Conservation (phyloP, 2,113 vertebrate genomes). For the Piprites chloris region DNA sequence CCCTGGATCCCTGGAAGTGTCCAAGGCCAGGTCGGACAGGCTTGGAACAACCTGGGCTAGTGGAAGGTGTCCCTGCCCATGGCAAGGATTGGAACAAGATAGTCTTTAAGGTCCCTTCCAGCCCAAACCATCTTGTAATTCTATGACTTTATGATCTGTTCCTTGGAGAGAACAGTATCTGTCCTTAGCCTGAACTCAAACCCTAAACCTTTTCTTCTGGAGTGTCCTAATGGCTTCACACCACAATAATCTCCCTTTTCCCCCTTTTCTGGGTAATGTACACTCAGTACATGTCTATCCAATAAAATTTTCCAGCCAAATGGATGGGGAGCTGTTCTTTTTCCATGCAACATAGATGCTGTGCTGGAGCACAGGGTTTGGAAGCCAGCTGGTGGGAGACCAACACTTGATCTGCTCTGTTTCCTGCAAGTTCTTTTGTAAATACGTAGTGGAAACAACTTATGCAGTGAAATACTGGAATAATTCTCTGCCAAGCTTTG, state of each 20-base stretch:
- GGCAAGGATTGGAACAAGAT: not conserved
- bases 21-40: accelerated
- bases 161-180: not conserved
- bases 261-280: not conserved
- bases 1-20: not conserved
- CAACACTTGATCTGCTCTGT: not conserved
- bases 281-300: not conserved
- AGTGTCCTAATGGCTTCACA: not conserved
- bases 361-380: not conserved
- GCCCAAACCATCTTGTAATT: not conserved
- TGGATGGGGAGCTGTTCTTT: not conserved
- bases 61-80: not conserved
- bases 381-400: not conserved
- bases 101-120: too few relatives aligned
- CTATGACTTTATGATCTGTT: not conserved
- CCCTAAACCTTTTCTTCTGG: not conserved
- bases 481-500: not conserved
- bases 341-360: not conserved
- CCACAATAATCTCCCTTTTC: not conserved
- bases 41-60: accelerated
- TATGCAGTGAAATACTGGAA: not conserved
- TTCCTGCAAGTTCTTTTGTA: not conserved
- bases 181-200: not conserved
- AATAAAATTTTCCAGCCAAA: not conserved
- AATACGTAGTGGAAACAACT: not conserved